These are phyloP conservation scores for Archocentrus centrarchus DNA, from an alignment of 2,113 vertebrate species.

Conservation along the genomic window DNA sequence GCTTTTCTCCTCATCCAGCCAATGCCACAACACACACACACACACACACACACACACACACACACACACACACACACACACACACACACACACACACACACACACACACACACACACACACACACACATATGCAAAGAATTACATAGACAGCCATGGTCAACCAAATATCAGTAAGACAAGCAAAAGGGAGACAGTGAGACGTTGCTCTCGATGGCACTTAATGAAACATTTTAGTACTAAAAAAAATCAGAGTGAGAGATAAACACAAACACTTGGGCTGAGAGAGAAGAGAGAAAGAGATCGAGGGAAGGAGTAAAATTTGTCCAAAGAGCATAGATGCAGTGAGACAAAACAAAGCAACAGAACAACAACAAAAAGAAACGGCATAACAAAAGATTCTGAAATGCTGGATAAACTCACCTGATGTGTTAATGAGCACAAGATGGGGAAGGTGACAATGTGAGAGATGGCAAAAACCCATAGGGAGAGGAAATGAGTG, in stretches of 20 bases:
- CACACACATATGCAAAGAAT: too few relatives aligned
- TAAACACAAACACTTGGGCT: neutral
- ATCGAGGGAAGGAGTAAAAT: neutral
- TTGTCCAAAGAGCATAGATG: neutral
- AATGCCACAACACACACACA: slow-evolving; percentile 19
- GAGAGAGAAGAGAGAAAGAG: too few relatives aligned
- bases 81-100: too few relatives aligned
- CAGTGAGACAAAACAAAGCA: neutral
- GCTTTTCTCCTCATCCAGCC: slow-evolving; percentile 65
- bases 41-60: neutral
- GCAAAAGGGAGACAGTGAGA: slow-evolving; percentile 8
- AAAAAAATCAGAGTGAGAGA: neutral
- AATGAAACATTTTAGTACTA: slow-evolving; percentile 39
- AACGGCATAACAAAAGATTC: neutral
- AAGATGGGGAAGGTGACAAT: neutral
- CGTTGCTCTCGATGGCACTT: slow-evolving; percentile 29
- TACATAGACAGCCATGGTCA: slow-evolving; percentile 6
- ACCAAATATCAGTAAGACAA: slow-evolving; percentile 36
- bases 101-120: too few relatives aligned
- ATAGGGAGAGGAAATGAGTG: neutral
- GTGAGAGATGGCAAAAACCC: neutral
- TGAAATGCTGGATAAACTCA: slow-evolving; percentile 22
- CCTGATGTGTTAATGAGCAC: neutral
- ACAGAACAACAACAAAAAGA: neutral
- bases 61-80: neutral